A percentile compares a stretch with the other conserved stretches of the same genome.
Conservation (phyloP, 2,888 invertebrate genomes). For the Nomada ruficornis region DNA sequence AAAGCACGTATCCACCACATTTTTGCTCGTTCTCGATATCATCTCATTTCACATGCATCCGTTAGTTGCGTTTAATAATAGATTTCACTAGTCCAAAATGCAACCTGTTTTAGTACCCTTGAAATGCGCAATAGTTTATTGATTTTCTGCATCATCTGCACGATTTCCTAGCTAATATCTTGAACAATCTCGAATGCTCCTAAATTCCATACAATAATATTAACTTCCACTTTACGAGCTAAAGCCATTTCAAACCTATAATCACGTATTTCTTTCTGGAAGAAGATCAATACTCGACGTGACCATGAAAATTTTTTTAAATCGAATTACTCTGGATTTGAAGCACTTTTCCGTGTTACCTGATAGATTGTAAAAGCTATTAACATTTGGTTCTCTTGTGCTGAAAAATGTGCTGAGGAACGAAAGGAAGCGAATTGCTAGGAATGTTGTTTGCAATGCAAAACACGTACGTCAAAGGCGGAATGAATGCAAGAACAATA, state of each 20-base stretch:
- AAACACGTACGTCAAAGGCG: too few species aligned
- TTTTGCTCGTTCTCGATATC: background rate
- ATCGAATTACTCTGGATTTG: too few species aligned
- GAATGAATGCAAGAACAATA: too few species aligned
- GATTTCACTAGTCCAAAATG: background rate
- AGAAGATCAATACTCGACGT: too few species aligned
- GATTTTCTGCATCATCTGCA: slow-evolving; percentile 1
- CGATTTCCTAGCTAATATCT: background rate
- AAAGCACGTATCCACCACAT: slow-evolving; percentile 5
- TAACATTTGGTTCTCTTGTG: background rate
- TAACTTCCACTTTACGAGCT: background rate
- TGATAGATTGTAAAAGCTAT: background rate
- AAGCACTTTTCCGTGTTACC: too few species aligned
- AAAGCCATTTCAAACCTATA: background rate
- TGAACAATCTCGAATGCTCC: background rate
- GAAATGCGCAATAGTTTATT: background rate
- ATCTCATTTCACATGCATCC: background rate
- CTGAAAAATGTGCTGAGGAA: background rate
- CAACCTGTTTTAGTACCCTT: background rate
- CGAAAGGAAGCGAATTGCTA: too few species aligned
- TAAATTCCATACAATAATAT: slow-evolving; percentile 15
- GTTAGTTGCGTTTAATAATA: slow-evolving; percentile 6
- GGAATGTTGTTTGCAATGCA: too few species aligned
- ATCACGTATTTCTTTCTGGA: too few species aligned
- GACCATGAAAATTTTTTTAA: too few species aligned